Evolutionary conservation across 2,797 vertebrate species (phyloP).

Genomic region (Chaetophractus vellerosus): DNA sequence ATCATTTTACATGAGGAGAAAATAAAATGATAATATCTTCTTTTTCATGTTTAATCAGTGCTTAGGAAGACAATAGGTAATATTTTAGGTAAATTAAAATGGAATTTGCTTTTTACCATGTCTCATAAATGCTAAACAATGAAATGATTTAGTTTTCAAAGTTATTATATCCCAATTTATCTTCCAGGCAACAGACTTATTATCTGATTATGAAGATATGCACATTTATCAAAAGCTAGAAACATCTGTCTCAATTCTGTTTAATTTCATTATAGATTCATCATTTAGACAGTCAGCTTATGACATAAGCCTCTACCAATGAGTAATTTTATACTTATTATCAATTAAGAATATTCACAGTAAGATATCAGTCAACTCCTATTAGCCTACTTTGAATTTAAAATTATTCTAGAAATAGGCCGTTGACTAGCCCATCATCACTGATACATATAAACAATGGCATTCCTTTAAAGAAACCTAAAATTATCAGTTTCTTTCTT

Average conservation of each 20-base stretch:
- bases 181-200: conserved; percentile 89
- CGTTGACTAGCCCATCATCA: conserved; percentile 77
- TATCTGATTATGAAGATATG: conserved; percentile 90
- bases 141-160: conserved; percentile 88
- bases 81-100: conserved; percentile 87
- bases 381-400: conserved; percentile 88
- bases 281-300: conserved; percentile 88
- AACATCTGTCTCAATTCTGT: conserved; percentile 90
- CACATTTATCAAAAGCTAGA: conserved; percentile 90
- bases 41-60: conserved; percentile 83
- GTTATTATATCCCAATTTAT: conserved; percentile 90
- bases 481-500: conserved; percentile 55
- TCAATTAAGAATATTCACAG: conserved; percentile 85
- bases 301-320: conserved; percentile 86
- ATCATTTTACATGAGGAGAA: conserved; percentile 57
- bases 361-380: conserved; percentile 86
- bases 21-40: conserved; percentile 73
- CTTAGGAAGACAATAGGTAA: conserved; percentile 78
- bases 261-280: conserved; percentile 91
- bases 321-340: conserved; percentile 89
- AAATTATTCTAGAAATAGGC: conserved; percentile 84
- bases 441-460: not conserved
- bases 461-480: conserved; percentile 34
- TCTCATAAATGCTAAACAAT: conserved; percentile 87
- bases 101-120: conserved; percentile 86